These are phyloP conservation scores for Halcyon chelicuti DNA, from an alignment of 2,797 vertebrate species.

Conservation along the genomic window DNA sequence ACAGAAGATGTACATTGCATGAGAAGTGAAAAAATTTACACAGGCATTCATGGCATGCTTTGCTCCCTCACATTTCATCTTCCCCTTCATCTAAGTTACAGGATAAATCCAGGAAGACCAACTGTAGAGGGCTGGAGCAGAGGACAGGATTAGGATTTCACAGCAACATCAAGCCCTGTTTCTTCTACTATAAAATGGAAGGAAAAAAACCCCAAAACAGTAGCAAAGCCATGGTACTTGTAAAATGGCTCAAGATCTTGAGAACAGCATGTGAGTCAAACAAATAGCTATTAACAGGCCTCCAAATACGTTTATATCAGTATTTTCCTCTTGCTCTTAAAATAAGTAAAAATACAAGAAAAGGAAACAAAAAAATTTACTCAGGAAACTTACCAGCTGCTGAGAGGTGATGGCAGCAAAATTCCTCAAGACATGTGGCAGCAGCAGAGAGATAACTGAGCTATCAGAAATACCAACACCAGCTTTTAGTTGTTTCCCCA, in stretches of 20 bases:
- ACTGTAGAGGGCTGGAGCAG: neutral
- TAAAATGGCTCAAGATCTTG: conserved; percentile 25
- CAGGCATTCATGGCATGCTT: neutral
- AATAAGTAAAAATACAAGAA: conserved; percentile 5
- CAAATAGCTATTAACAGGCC: conserved; percentile 1
- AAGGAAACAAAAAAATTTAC: neutral
- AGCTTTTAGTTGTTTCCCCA: neutral
- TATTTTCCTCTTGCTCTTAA: neutral
- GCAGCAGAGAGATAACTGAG: neutral
- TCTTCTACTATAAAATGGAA: conserved; percentile 30
- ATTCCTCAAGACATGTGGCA: neutral
- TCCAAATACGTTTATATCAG: neutral
- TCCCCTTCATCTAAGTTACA: neutral
- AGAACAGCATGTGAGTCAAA: neutral
- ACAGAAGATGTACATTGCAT: neutral
- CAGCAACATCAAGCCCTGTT: neutral
- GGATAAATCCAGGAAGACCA: neutral
- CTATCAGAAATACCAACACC: neutral
- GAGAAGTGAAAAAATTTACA: neutral
- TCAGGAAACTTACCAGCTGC: conserved; percentile 14
- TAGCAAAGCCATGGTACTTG: neutral
- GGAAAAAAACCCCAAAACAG: neutral
- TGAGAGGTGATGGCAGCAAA: neutral
- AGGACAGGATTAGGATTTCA: neutral
- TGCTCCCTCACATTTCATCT: neutral